Base-by-base conservation (phyloP, 2,113 vertebrate species). In the Eclectus roratus region DNA sequence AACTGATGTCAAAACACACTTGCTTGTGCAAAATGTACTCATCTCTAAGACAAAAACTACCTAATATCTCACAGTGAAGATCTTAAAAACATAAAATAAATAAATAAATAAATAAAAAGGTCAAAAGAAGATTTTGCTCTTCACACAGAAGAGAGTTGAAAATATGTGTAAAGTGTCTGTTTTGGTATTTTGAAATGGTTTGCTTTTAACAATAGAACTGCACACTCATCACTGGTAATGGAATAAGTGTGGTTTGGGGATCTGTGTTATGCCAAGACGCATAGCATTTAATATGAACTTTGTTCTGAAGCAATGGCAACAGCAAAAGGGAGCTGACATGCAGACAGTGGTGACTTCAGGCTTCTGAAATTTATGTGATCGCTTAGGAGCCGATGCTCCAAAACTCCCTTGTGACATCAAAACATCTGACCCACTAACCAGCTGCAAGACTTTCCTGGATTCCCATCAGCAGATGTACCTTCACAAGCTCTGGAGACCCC, bases 181-280 rank as follows among this genome's bases (percentile, higher is more conserved):
- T 93, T 93, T 69, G n/a, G 35, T 89, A 87, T 81, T 87, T 92
- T 94, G 88, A 94, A 95, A 77, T 69, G 58, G 69, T 90, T 89
- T 91, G n/a, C 53, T 89, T 93, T 91, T 92, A 94, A 97, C 77
- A 94, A 91, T 87, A 94, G 91, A 96, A 95, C 53, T 89, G 92
- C 83, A 92, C 12, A 87, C 56, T 96, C 95, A 96, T 95, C 94
- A 91, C 72, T 85, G 73, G 85, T 92, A 91, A 89, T 70, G 80
- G 86, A 77, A 87, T 93, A 79, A 89, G 50, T 85, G 94, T 89
- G 92, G 88, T 97, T 95, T 96, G 49, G 31, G 52, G n/a, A 85
- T 84, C 43, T 81, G 39, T 60, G 76, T 44, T 69, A 61, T 81
- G 92, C 93, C 77, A 91, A 90, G 86, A 84, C 49, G 53, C 56